phyloP scores from a whole-genome alignment of 2,797 vertebrate genomes.

The Myripristis murdjan region DNA sequence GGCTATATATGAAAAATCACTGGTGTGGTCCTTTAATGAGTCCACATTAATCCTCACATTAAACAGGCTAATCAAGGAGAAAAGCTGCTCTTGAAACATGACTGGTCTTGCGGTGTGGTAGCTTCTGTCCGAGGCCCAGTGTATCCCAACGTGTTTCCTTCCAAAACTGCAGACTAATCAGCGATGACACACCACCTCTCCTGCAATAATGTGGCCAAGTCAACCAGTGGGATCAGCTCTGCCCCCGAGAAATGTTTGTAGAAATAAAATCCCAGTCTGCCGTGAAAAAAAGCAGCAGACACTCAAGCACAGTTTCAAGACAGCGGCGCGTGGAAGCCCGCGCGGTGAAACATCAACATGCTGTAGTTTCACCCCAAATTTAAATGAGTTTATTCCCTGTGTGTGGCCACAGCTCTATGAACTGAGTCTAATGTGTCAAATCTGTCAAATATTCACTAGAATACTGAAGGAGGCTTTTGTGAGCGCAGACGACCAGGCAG shows the following conservation, averaged over 20 bases:
- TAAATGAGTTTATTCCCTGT: constrained; percentile 53
- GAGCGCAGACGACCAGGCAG: constrained; percentile 60
- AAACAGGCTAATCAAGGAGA: too few relatives aligned
- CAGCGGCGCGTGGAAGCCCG: background rate
- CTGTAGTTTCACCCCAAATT: constrained; percentile 30
- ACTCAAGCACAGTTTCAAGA: background rate
- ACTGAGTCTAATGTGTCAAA: constrained; percentile 67
- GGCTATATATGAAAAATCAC: too few relatives aligned
- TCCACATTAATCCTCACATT: too few relatives aligned
- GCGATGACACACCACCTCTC: too few relatives aligned
- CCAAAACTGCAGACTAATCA: too few relatives aligned
- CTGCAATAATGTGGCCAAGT: too few relatives aligned
- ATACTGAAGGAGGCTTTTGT: constrained; percentile 75
- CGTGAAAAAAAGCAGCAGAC: background rate
- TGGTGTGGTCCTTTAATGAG: too few relatives aligned
- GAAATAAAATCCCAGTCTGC: background rate
- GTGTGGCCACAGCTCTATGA: constrained; percentile 43
- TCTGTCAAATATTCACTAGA: constrained; percentile 66
- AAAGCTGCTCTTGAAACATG: too few relatives aligned
- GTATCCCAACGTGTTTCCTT: too few relatives aligned
- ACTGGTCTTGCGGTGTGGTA: too few relatives aligned
- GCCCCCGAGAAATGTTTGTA: background rate
- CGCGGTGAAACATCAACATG: background rate
- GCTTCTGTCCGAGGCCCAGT: too few relatives aligned
- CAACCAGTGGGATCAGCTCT: background rate